These are phyloP conservation scores for Spilogale gracilis DNA, from an alignment of 2,113 vertebrate genomes.

Conservation along the genomic window DNA sequence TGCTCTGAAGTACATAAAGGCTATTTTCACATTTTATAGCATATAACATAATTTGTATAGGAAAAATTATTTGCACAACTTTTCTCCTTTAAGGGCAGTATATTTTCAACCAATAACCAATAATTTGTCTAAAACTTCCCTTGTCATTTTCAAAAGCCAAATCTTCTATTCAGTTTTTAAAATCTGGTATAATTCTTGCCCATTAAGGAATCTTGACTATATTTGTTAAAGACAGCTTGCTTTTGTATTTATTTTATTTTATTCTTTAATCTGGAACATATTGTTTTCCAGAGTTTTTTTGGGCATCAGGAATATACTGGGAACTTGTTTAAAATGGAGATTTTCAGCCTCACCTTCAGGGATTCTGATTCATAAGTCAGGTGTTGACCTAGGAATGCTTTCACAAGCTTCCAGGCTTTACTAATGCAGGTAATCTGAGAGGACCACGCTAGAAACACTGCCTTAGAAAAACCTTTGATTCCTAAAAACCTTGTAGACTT, in stretches of 20 bases:
- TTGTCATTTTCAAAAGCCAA: conserved; percentile 33
- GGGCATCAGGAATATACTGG: conserved; percentile 24
- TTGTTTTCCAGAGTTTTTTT: not conserved
- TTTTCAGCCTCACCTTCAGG: not conserved
- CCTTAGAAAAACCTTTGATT: not conserved
- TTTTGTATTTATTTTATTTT: conserved; percentile 39
- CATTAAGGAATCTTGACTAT: not conserved
- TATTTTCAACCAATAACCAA: conserved; percentile 36
- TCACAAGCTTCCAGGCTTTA: not conserved
- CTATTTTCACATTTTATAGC: conserved; percentile 31
- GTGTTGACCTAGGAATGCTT: not conserved
- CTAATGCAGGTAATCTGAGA: not conserved
- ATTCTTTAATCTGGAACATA: conserved; percentile 13
- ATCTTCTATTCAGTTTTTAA: not conserved
- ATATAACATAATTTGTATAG: conserved; percentile 39
- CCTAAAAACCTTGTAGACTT: not conserved
- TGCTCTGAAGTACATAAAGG: conserved; percentile 27
- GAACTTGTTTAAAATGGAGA: not conserved
- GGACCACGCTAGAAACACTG: not conserved
- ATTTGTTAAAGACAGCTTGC: not conserved
- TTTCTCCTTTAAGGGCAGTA: conserved; percentile 30
- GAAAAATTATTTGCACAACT: conserved; percentile 27
- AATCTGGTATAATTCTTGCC: not conserved
- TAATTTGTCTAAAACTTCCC: conserved; percentile 23
- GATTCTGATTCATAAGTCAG: not conserved